These are phyloP conservation scores for Carapus acus DNA, from an alignment of 2,797 vertebrate species.

Conservation along the genomic window DNA sequence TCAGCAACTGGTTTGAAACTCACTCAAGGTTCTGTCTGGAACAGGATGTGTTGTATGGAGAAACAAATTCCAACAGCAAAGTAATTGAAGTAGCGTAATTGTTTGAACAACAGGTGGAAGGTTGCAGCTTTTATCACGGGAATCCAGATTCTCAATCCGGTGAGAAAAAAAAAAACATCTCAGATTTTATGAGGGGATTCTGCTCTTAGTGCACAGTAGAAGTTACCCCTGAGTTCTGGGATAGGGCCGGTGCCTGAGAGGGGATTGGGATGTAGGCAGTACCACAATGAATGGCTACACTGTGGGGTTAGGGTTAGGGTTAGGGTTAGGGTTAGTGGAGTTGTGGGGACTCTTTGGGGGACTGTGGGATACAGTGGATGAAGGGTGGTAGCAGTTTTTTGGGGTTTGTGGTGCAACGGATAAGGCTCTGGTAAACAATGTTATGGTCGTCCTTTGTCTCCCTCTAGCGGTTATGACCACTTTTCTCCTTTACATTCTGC, in stretches of 20 bases:
- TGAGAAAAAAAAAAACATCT: too few species aligned
- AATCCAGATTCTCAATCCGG: conserved; percentile 65
- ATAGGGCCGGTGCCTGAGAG: conserved; percentile 51
- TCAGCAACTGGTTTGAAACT: conserved; percentile 40
- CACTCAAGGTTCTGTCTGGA: conserved; percentile 16
- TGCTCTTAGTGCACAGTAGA: conserved; percentile 76
- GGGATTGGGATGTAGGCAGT: neutral
- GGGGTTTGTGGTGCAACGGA: conserved; percentile 42
- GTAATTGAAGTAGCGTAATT: conserved; percentile 17
- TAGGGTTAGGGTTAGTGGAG: too few species aligned
- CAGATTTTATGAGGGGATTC: conserved; percentile 47
- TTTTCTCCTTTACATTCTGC: conserved; percentile 35
- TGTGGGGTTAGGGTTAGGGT: too few species aligned
- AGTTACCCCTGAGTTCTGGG: conserved; percentile 88
- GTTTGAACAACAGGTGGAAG: conserved; percentile 18
- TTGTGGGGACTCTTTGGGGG: conserved; percentile 37
- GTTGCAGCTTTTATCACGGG: conserved; percentile 18
- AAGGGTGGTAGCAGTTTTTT: conserved; percentile 22
- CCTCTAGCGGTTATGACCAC: conserved; percentile 31
- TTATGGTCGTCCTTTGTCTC: conserved; percentile 67
- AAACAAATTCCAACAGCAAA: conserved; percentile 31
- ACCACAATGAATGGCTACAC: conserved; percentile 32
- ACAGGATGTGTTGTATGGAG: conserved; percentile 37
- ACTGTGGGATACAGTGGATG: conserved; percentile 29
- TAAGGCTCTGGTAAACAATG: conserved; percentile 76